These are phyloP conservation scores for Contarinia nasturtii DNA, from an alignment of 1,140 invertebrate species.

Conservation along the genomic window DNA sequence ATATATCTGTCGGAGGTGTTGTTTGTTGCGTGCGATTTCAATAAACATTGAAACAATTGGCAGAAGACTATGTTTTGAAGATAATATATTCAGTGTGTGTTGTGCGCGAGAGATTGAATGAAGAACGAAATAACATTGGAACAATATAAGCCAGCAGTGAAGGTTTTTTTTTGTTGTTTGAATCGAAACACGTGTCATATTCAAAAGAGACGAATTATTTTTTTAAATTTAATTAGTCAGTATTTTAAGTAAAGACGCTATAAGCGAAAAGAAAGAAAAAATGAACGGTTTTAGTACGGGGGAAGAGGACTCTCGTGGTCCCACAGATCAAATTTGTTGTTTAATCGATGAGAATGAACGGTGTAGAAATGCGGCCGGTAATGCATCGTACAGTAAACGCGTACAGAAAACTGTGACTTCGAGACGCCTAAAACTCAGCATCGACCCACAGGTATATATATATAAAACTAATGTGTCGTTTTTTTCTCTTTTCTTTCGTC, in stretches of 20 bases:
- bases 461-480: neutral
- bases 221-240: too few relatives aligned
- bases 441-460: slow-evolving; percentile 54
- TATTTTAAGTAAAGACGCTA: neutral
- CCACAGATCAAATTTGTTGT: slow-evolving; percentile 81
- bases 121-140: too few relatives aligned
- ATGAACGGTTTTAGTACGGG: slow-evolving; percentile 70
- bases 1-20: neutral
- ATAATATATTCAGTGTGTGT: too few relatives aligned
- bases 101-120: too few relatives aligned
- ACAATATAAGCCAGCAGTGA: too few relatives aligned
- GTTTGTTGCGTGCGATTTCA: too few relatives aligned
- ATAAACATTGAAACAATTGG: too few relatives aligned
- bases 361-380: slow-evolving; percentile 73
- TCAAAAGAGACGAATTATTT: too few relatives aligned
- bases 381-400: slow-evolving; percentile 90
- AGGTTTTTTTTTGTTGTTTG: too few relatives aligned
- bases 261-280: slow-evolving; percentile 8
- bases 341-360: slow-evolving; percentile 74
- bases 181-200: too few relatives aligned
- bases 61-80: too few relatives aligned
- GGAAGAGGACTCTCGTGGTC: slow-evolving; percentile 69
- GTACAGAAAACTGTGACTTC: slow-evolving; percentile 93
- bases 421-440: slow-evolving; percentile 69
- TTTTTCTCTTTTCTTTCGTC: too few relatives aligned